phyloP scores from a whole-genome alignment of 2,888 invertebrate species.

The Steromphala cineraria region DNA sequence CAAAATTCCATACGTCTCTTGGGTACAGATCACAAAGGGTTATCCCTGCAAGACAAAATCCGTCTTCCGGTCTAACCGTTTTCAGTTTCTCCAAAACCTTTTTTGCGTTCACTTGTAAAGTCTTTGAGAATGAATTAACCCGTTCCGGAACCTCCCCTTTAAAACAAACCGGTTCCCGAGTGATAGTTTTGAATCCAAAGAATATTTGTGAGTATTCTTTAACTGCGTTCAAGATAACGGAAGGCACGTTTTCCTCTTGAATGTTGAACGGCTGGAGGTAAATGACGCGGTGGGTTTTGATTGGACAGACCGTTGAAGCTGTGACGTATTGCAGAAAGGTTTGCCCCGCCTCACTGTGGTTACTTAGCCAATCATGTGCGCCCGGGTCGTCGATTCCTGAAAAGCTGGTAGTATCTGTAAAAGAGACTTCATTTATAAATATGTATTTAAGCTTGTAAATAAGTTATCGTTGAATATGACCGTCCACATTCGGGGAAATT shows the following conservation, averaged over 20 bases:
- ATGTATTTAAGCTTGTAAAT: too few species aligned
- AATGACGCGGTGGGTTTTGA: slow-evolving; percentile 30
- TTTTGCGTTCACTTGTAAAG: slow-evolving; percentile 48
- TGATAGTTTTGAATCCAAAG: slow-evolving; percentile 45
- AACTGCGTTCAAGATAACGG: slow-evolving; percentile 39
- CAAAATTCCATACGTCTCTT: slow-evolving; percentile 53
- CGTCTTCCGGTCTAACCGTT: slow-evolving; percentile 40
- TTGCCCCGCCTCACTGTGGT: slow-evolving; percentile 49
- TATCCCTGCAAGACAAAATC: slow-evolving; percentile 55
- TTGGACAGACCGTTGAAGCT: slow-evolving; percentile 11
- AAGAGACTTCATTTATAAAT: neutral
- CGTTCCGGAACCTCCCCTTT: slow-evolving; percentile 41
- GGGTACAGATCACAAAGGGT: slow-evolving; percentile 60
- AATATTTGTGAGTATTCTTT: slow-evolving; percentile 43
- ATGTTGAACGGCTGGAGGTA: slow-evolving; percentile 46
- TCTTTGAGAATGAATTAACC: slow-evolving; percentile 34
- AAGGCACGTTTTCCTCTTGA: slow-evolving; percentile 43
- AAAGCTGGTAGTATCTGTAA: neutral
- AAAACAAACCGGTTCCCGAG: slow-evolving; percentile 33
- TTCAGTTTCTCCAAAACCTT: slow-evolving; percentile 40
- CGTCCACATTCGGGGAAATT: too few species aligned
- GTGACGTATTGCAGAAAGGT: slow-evolving; percentile 42
- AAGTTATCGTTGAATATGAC: too few species aligned
- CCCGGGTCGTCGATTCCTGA: neutral
- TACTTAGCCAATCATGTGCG: slow-evolving; percentile 46